These are phyloP conservation scores for Lophotis ruficrista DNA, from an alignment of 2,113 vertebrate genomes.

Conservation along the genomic window DNA sequence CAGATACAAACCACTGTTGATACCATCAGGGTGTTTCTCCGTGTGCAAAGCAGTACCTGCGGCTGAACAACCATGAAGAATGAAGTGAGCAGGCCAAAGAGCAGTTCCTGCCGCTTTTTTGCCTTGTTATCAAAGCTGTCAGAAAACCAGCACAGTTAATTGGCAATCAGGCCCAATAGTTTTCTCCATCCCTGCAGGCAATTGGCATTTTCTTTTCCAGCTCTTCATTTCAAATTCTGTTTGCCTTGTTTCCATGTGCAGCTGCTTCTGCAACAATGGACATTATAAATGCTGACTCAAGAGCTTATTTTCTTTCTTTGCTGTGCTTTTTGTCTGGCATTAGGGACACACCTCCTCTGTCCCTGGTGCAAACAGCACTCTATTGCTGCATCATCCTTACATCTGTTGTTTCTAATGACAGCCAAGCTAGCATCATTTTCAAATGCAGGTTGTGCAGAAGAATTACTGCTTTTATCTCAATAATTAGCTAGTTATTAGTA, in stretches of 20 bases:
- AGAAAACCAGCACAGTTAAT: neutral
- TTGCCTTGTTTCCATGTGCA: neutral
- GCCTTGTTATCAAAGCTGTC: neutral
- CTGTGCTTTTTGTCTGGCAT: neutral
- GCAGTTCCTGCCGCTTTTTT: neutral
- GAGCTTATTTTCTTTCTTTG: constrained; percentile 46
- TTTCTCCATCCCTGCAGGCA: neutral
- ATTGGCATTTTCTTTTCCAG: constrained; percentile 16
- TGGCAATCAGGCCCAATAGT: neutral
- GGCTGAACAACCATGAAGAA: neutral
- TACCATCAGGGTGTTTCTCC: accelerated
- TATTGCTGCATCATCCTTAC: neutral
- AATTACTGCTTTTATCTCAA: neutral
- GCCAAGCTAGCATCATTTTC: neutral
- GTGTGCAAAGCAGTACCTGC: neutral
- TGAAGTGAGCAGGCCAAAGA: neutral
- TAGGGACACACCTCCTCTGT: neutral
- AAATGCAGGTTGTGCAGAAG: neutral
- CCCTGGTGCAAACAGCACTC: neutral
- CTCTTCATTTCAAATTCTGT: constrained; percentile 31
- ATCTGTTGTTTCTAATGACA: neutral
- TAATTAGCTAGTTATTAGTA: neutral
- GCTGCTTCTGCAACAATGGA: neutral
- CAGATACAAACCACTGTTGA: neutral
- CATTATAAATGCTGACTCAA: constrained; percentile 10